These are phyloP conservation scores for Corvus cornix DNA, from an alignment of 2,113 vertebrate species.

Conservation along the genomic window DNA sequence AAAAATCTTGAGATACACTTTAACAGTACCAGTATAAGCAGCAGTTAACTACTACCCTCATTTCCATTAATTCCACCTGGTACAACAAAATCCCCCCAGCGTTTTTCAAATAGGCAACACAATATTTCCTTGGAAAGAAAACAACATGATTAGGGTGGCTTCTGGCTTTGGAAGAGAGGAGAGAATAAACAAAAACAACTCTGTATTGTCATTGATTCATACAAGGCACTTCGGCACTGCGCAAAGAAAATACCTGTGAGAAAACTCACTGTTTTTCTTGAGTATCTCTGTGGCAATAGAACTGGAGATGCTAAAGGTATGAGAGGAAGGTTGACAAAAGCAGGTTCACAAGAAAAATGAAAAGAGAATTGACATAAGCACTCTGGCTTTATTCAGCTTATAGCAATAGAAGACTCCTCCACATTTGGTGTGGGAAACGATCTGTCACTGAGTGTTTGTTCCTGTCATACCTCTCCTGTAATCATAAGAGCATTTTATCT, in stretches of 20 bases:
- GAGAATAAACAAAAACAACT: not conserved
- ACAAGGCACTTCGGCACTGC: not conserved
- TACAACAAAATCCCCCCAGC: not conserved
- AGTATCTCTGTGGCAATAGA: not conserved
- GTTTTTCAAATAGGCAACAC: not conserved
- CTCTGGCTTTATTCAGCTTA: not conserved
- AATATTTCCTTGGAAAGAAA: not conserved
- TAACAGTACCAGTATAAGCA: not conserved
- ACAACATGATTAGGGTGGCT: not conserved
- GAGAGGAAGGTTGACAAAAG: not conserved
- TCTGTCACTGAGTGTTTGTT: not conserved
- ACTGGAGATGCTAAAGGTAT: not conserved
- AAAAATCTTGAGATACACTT: not conserved
- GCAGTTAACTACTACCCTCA: not conserved
- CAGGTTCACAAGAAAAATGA: not conserved
- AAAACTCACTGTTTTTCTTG: not conserved
- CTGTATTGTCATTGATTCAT: not conserved
- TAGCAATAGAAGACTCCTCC: not conserved
- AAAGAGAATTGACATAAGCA: not conserved
- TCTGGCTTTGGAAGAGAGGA: not conserved
- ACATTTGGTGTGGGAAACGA: not conserved
- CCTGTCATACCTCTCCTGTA: not conserved
- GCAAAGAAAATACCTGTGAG: not conserved
- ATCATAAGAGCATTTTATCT: not conserved
- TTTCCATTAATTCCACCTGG: not conserved